Evolutionary conservation across 92 coral and sea anemone genomes (phyloP).

Genomic region (Parazoanthus darwini): DNA sequence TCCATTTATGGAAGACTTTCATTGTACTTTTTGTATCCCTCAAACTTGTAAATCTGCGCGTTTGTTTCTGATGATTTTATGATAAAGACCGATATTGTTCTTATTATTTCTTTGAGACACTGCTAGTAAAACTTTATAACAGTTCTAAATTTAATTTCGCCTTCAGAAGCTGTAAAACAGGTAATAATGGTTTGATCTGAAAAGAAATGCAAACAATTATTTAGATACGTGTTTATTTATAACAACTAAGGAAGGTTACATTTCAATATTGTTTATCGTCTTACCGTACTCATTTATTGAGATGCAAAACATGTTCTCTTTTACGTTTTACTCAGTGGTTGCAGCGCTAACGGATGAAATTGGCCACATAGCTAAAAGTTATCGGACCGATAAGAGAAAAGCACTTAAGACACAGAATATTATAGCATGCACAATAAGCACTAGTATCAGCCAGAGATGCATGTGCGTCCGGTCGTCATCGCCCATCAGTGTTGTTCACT

Average conservation of each 20-base stretch:
- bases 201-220: slow-evolving; percentile 11
- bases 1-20: too few species aligned
- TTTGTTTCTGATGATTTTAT: too few species aligned
- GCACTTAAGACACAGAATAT: too few species aligned
- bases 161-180: not conserved
- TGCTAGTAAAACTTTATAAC: not conserved
- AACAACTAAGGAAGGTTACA: not conserved
- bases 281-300: not conserved
- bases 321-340: not conserved
- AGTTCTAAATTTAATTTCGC: not conserved
- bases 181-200: not conserved
- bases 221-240: not conserved
- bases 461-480: too few species aligned
- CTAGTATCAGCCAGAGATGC: too few species aligned
- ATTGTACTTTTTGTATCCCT: too few species aligned
- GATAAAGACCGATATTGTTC: too few species aligned
- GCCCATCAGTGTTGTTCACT: too few species aligned
- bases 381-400: too few species aligned
- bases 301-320: not conserved
- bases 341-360: not conserved
- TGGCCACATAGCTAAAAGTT: too few species aligned
- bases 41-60: too few species aligned
- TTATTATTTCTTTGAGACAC: not conserved
- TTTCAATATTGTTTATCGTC: slow-evolving; percentile 12
- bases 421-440: too few species aligned